Evolutionary conservation across 2,888 invertebrate genomes (phyloP).

Genomic region (Tuta absoluta): DNA sequence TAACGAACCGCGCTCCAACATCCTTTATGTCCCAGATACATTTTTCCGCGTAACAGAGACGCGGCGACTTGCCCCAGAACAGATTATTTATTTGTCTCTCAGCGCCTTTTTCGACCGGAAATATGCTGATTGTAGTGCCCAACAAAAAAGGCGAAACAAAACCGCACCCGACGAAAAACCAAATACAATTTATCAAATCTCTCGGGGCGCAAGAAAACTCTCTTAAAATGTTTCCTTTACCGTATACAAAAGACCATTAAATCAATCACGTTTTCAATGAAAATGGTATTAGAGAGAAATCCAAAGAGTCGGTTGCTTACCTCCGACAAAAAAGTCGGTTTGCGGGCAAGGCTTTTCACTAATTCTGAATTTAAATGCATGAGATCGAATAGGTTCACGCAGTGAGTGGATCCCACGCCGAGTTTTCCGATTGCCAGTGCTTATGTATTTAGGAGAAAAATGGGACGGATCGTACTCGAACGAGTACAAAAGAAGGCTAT

Average conservation of each 20-base stretch:
- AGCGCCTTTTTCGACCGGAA: slow-evolving; percentile 51
- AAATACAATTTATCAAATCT: slow-evolving; percentile 28
- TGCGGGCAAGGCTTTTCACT: slow-evolving; percentile 71
- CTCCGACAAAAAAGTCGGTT: slow-evolving; percentile 62
- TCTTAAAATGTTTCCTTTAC: slow-evolving; percentile 32
- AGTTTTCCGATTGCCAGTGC: slow-evolving; percentile 69
- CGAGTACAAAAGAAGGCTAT: slow-evolving; percentile 59
- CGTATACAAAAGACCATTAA: slow-evolving; percentile 60
- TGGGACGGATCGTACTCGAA: slow-evolving; percentile 57
- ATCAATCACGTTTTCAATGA: slow-evolving; percentile 73
- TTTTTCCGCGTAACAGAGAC: slow-evolving; percentile 62
- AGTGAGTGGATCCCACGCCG: slow-evolving; percentile 60
- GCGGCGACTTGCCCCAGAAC: slow-evolving; percentile 59
- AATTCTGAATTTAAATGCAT: slow-evolving; percentile 81
- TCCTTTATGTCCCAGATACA: slow-evolving; percentile 73
- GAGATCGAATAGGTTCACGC: slow-evolving; percentile 78
- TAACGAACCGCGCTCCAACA: slow-evolving; percentile 73
- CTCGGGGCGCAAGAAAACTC: slow-evolving; percentile 23
- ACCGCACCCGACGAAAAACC: slow-evolving; percentile 22
- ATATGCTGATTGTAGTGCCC: slow-evolving; percentile 58
- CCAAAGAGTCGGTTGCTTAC: slow-evolving; percentile 64
- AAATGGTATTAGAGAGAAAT: slow-evolving; percentile 62
- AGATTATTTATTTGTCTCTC: slow-evolving; percentile 73
- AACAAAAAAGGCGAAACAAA: slow-evolving; percentile 42
- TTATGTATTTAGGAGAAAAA: slow-evolving; percentile 74